phyloP scores from a whole-genome alignment of 2,888 invertebrate species.

The Morpho deidamia region DNA sequence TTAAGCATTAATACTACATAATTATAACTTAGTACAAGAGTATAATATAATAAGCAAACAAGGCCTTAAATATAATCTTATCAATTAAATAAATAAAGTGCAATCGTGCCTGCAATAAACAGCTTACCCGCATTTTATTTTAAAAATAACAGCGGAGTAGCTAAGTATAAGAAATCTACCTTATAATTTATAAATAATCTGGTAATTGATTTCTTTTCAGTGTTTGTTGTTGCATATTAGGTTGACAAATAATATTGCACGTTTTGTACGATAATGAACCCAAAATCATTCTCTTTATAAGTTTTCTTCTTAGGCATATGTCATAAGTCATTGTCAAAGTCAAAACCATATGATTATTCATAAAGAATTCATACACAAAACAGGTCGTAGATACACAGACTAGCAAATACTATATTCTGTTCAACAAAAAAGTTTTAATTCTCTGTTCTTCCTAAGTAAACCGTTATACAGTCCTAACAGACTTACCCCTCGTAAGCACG shows the following conservation, averaged over 20 bases:
- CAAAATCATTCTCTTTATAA: no score
- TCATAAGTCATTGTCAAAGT: not conserved
- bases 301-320: not conserved
- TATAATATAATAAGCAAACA: not conserved
- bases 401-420: no score
- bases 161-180: slow-evolving; percentile 8
- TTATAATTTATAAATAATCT: not conserved
- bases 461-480: no score
- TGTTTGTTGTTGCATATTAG: not conserved
- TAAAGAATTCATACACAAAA: no score
- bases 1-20: no score
- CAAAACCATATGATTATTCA: not conserved
- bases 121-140: slow-evolving; percentile 37
- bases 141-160: slow-evolving; percentile 2
- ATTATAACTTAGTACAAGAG: not conserved
- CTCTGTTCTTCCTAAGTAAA: no score
- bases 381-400: no score
- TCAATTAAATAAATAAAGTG: not conserved
- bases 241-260: no score
- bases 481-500: no score
- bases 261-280: no score
- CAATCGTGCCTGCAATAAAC: not conserved
- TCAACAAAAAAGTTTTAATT: no score
- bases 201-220: not conserved
- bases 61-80: not conserved